A percentile compares a stretch with the other conserved stretches of the same genome.
These are phyloP conservation scores for Atethmia centrago DNA, from an alignment of 2,888 invertebrate genomes.

Conservation along the genomic window DNA sequence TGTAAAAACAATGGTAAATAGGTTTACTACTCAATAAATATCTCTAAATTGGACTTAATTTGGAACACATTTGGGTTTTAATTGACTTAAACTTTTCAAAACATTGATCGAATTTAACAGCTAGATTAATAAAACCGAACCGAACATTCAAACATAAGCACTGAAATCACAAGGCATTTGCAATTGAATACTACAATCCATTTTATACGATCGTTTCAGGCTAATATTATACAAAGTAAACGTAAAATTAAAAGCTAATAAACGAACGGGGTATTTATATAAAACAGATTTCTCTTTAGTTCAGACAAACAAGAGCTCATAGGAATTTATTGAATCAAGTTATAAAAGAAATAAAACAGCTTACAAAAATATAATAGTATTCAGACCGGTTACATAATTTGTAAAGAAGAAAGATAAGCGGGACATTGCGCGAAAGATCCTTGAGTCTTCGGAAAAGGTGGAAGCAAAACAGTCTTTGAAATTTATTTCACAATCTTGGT, in stretches of 20 bases:
- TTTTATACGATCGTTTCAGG: conserved; percentile 5
- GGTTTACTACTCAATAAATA: not conserved
- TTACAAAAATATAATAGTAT: not conserved
- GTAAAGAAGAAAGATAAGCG: not conserved
- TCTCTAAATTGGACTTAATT: not conserved
- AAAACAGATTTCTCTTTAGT: not conserved
- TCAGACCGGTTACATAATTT: not conserved
- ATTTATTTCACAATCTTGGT: not conserved
- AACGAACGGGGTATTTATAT: conserved; percentile 2
- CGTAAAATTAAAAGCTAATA: not conserved
- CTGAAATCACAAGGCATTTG: not conserved
- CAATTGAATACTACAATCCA: conserved; percentile 5
- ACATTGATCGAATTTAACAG: not conserved
- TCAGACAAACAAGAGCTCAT: not conserved
- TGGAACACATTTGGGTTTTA: not conserved
- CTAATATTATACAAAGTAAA: not conserved
- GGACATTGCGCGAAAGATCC: not conserved
- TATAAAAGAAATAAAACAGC: not conserved
- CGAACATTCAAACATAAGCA: conserved; percentile 1
- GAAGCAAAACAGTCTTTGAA: not conserved
- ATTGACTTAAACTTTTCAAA: not conserved
- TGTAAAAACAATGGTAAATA: not conserved
- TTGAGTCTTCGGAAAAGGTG: not conserved
- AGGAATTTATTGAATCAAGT: not conserved
- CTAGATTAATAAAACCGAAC: no score